Evolutionary conservation across 2,113 vertebrate genomes (phyloP), one percentile per base, ranked within the genome.

Genomic region (Coregonus clupeaformis): DNA sequence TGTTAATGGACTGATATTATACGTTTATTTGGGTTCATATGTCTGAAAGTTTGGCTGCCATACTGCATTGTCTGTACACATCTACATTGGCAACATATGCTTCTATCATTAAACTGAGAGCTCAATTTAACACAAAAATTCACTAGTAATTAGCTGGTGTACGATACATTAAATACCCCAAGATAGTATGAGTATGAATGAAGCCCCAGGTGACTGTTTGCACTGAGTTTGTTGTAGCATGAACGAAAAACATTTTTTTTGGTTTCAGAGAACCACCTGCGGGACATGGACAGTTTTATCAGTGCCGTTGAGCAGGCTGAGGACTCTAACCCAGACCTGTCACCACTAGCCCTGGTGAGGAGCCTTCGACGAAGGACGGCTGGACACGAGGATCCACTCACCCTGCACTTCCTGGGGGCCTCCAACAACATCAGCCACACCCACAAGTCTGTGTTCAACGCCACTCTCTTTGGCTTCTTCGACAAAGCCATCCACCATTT

Each of bases 271-370:
- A 6, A 77, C 27, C 67, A 92, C 18, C 81, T 90, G 0, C 83
- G 91, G 25, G 85, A 85, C 79, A 93, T 96, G 89, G 91, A 93
- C 27, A 89, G 89, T 0, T 82, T 96, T 75, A 86, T 95, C 5
- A 64, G 9, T 67, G 90, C 92, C 0, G 77, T 95, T 66, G 77
- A 89, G 24, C 83, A 93, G n/a, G 77, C 95, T 0, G 94, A 95
- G 32, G 75, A 76, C 3, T 77, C 73, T 0, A 30, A 82, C 25
- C 73, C 78, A 1, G 86, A 12, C 24, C 68, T 79, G 42, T 68
- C 67, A 0, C 78, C 75, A 0, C 68, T 90, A 77, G 67, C 82
- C 3, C 14, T 92, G 27, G 66, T 78, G 0, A 79, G 81, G 12
- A 77, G 89, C 64, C 77, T 92, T 2, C 73, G n/a, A n/a, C n/a